Conservation (phyloP, 2,113 vertebrate species). For the Raja brachyura region DNA sequence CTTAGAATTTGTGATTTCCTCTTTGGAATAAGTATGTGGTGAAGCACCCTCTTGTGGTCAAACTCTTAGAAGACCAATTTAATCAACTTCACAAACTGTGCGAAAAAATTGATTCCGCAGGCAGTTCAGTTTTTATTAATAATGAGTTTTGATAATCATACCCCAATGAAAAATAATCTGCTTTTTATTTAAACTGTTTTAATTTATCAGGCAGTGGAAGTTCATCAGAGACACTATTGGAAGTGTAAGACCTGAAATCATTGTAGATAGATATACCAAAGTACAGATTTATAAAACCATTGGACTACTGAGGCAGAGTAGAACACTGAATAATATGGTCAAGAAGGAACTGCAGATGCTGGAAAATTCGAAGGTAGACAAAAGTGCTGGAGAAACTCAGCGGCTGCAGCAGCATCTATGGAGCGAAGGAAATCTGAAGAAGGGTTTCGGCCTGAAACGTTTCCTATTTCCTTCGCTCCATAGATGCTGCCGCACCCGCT, state of each 20-base stretch:
- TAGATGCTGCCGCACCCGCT: too few species aligned
- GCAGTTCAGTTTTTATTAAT: background rate
- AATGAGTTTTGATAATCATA: background rate
- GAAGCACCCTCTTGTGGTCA: background rate
- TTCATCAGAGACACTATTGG: background rate
- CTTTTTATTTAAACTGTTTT: background rate
- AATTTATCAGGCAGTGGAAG: background rate
- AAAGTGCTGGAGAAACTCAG: too few species aligned
- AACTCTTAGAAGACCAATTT: background rate
- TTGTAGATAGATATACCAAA: background rate
- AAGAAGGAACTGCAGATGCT: too few species aligned
- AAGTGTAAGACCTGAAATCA: background rate
- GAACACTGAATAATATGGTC: background rate
- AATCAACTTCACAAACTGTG: background rate
- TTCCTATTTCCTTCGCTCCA: too few species aligned
- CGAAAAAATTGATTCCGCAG: background rate
- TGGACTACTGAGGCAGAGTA: background rate
- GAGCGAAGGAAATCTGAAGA: too few species aligned
- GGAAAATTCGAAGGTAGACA: too few species aligned
- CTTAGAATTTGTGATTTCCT: background rate
- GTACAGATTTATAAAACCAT: background rate
- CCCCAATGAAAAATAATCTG: background rate
- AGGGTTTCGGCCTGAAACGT: too few species aligned
- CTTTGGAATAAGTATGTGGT: background rate
- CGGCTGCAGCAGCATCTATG: too few species aligned